Percentiles rank a stretch among this genome's conserved stretches.
Conservation (phyloP, 2,888 invertebrate genomes). For the Athalia circularis region DNA sequence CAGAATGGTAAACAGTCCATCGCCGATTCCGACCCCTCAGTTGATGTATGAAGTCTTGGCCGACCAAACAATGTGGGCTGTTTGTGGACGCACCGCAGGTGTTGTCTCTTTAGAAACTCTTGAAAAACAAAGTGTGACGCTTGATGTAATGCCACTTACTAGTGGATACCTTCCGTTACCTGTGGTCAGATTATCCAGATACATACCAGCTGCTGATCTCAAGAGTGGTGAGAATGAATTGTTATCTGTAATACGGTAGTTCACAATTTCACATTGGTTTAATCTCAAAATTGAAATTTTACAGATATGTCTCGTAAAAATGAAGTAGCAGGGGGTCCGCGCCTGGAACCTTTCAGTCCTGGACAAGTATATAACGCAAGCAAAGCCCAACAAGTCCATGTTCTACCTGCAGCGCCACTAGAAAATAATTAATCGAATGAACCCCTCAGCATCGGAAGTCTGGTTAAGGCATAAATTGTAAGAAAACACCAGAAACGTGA, state of each 20-base stretch:
- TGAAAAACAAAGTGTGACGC: conserved; percentile 83
- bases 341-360: conserved; percentile 90
- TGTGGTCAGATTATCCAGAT: conserved; percentile 90
- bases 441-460: not conserved
- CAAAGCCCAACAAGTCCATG: conserved; percentile 93
- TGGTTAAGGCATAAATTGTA: not conserved
- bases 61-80: conserved; percentile 95
- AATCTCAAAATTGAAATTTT: conserved; percentile 49
- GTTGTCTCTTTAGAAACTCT: conserved; percentile 79
- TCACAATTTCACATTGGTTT: not conserved
- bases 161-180: conserved; percentile 94
- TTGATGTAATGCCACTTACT: conserved; percentile 95
- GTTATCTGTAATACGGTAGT: not conserved
- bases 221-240: conserved; percentile 67
- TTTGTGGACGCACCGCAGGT: conserved; percentile 93
- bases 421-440: conserved; percentile 57
- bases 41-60: conserved; percentile 96
- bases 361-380: conserved; percentile 96
- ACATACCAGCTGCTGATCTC: conserved; percentile 84
- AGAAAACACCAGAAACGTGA: too few species aligned
- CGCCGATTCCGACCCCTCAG: conserved; percentile 65
- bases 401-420: conserved; percentile 77
- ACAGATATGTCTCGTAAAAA: conserved; percentile 74
- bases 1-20: conserved; percentile 70
- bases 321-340: conserved; percentile 80